Conservation (phyloP, 53 echinoderm and acorn worm species). For the Echinarachnius parma region DNA sequence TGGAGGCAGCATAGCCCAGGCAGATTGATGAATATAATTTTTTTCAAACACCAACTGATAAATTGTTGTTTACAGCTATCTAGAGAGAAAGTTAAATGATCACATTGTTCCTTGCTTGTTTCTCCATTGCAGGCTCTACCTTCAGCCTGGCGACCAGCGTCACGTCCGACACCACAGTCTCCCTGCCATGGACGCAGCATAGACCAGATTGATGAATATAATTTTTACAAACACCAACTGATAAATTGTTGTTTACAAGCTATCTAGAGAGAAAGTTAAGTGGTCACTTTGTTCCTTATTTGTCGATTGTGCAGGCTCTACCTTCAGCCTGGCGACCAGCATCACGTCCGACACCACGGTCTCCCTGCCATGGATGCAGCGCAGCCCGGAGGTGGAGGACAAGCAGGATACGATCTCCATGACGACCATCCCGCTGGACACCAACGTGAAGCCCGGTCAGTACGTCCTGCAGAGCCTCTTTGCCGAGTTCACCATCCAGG, state of each 20-base stretch:
- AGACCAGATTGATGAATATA: too few relatives aligned
- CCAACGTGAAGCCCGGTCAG: slow-evolving; percentile 97
- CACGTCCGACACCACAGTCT: slow-evolving; percentile 70
- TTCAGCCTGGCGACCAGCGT: slow-evolving; percentile 83
- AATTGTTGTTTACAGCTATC: too few relatives aligned
- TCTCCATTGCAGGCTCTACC: slow-evolving; percentile 72
- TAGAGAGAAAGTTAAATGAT: too few relatives aligned
- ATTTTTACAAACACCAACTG: too few relatives aligned
- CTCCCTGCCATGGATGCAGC: slow-evolving; percentile 82
- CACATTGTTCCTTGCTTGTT: too few relatives aligned
- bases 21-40: too few relatives aligned
- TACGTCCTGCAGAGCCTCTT: slow-evolving; percentile 98
- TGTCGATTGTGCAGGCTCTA: slow-evolving; percentile 50
- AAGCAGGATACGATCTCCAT: slow-evolving; percentile 71
- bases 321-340: slow-evolving; percentile 81
- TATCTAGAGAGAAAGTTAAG: too few relatives aligned
- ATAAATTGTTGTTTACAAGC: too few relatives aligned
- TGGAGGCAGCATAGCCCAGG: too few relatives aligned
- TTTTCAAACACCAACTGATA: too few relatives aligned
- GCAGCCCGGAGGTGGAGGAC: slow-evolving; percentile 52
- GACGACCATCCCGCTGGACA: slow-evolving; percentile 81
- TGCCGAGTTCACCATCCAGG: slow-evolving; percentile 98
- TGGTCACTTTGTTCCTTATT: neutral
- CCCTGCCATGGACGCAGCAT: slow-evolving; percentile 75
- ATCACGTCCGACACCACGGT: slow-evolving; percentile 70